These are phyloP conservation scores for Sinocyclocheilus rhinocerous DNA, from an alignment of 2,113 vertebrate genomes.

Conservation along the genomic window DNA sequence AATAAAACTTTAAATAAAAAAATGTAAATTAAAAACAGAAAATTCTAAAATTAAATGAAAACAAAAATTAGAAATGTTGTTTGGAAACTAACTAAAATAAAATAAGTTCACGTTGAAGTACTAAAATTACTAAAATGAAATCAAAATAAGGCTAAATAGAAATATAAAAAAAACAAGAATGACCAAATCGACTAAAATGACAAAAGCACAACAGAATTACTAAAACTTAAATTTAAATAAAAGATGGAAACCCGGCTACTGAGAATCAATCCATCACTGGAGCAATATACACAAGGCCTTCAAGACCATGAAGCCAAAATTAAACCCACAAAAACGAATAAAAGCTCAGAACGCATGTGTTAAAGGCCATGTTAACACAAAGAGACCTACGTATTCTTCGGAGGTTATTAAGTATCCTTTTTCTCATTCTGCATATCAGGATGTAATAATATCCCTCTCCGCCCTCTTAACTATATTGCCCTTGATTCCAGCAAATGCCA, in stretches of 20 bases:
- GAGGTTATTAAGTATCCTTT: background rate
- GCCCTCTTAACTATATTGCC: background rate
- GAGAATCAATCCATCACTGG: slow-evolving; percentile 50
- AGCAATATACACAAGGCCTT: background rate
- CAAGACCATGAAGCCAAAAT: background rate
- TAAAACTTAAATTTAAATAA: background rate
- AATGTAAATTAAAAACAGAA: background rate
- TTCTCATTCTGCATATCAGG: background rate
- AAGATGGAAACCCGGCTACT: background rate
- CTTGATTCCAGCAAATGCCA: slow-evolving; percentile 25
- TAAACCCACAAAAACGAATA: background rate
- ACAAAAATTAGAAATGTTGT: no score
- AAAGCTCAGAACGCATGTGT: no score
- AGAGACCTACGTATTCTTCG: background rate
- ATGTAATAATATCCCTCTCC: slow-evolving; percentile 8
- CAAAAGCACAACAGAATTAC: background rate
- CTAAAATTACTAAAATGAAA: background rate
- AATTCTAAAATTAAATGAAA: background rate
- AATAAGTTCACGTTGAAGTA: no score
- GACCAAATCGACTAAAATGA: no score
- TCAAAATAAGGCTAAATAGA: background rate
- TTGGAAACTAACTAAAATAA: no score
- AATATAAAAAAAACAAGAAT: no score
- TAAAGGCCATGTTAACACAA: background rate
- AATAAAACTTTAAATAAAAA: background rate